Evolutionary conservation across 2,797 vertebrate genomes (phyloP).

Genomic region (Monodelphis domestica): DNA sequence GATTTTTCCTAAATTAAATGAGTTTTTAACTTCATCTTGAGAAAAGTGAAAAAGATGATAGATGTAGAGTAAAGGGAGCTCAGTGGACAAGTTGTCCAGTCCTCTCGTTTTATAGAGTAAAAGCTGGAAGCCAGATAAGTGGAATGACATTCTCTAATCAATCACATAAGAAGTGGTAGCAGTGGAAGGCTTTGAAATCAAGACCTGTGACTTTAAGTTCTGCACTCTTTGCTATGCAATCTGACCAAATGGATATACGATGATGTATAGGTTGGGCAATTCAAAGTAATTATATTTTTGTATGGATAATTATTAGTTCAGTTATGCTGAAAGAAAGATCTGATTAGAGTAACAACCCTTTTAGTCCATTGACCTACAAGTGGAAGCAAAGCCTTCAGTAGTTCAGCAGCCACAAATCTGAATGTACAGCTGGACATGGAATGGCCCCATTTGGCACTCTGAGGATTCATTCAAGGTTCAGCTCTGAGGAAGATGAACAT

Average conservation of each 20-base stretch:
- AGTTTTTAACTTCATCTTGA: neutral
- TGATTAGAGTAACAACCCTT: neutral
- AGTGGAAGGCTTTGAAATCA: neutral
- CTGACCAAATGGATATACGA: neutral
- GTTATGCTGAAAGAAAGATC: neutral
- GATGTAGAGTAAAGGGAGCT: neutral
- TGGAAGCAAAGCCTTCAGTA: neutral
- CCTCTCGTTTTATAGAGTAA: neutral
- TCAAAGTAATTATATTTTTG: neutral
- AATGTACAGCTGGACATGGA: neutral
- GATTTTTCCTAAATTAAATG: neutral
- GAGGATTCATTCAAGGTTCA: neutral
- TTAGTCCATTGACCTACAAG: neutral
- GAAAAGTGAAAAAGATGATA: neutral
- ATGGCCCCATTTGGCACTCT: neutral
- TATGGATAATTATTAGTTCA: neutral
- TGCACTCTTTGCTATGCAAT: neutral
- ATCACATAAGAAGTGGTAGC: neutral
- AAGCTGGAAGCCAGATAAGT: neutral
- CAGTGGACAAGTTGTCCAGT: neutral
- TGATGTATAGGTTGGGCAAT: neutral
- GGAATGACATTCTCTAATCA: neutral
- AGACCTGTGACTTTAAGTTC: too few relatives aligned
- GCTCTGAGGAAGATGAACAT: neutral
- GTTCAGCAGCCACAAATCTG: neutral